Evolutionary conservation across 2,113 vertebrate species (phyloP).

Genomic region (human): GRCh38 chr14:100429501-100430000

Average conservation of each 20-base stretch:
- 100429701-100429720: neutral
- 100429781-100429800: neutral
- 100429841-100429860: neutral
- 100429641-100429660: neutral
- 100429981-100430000: neutral
- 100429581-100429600: neutral
- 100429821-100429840: neutral
- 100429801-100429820: neutral
- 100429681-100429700: neutral
- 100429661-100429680: neutral
- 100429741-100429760: neutral
- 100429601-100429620: neutral
- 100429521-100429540: neutral
- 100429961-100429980: neutral
- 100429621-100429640: neutral
- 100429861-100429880: neutral
- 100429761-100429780: neutral
- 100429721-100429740: neutral
- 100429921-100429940: neutral
- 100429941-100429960: neutral
- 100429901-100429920: neutral
- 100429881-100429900: neutral
- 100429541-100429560: neutral
- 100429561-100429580: fast-evolving
- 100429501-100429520: neutral